phyloP scores from a whole-genome alignment of 2,888 invertebrate genomes.

The Cheilosia pagana region DNA sequence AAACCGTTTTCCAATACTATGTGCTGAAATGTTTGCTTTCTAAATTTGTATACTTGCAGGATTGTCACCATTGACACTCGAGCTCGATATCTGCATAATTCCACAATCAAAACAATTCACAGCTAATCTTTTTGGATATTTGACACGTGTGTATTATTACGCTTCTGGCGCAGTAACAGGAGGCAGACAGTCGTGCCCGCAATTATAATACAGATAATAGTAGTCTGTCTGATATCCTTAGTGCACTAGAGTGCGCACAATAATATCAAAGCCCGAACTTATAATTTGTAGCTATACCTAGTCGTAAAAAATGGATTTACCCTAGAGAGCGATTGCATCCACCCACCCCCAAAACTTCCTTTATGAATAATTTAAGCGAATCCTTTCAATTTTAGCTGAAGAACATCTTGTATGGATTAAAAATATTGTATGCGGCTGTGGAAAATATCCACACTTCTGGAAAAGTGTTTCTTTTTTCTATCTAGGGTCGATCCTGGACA shows the following conservation, averaged over 20 bases:
- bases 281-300: conserved; percentile 44
- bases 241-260: conserved; percentile 43
- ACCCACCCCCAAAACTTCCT: conserved; percentile 17
- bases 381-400: conserved; percentile 26
- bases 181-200: conserved; percentile 29
- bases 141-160: conserved; percentile 68
- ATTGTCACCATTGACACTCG: conserved; percentile 30
- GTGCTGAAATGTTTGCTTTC: too few species aligned
- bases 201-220: conserved; percentile 68
- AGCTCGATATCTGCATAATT: conserved; percentile 69
- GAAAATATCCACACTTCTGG: conserved; percentile 36
- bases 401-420: conserved; percentile 43
- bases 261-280: conserved; percentile 9
- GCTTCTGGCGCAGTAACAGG: conserved; percentile 14
- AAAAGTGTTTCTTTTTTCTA: conserved; percentile 33
- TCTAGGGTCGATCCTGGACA: background rate
- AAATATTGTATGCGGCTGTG: conserved; percentile 28
- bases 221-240: conserved; percentile 1
- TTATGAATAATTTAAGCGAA: conserved; percentile 65
- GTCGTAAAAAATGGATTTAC: conserved; percentile 51
- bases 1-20: background rate
- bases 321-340: conserved; percentile 28
- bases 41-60: too few species aligned
- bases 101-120: conserved; percentile 72
- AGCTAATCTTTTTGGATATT: conserved; percentile 67